Percentiles rank a stretch among this genome's conserved stretches.
These are phyloP conservation scores for Penaeus vannamei DNA, from an alignment of 1,140 invertebrate species.

Conservation along the genomic window DNA sequence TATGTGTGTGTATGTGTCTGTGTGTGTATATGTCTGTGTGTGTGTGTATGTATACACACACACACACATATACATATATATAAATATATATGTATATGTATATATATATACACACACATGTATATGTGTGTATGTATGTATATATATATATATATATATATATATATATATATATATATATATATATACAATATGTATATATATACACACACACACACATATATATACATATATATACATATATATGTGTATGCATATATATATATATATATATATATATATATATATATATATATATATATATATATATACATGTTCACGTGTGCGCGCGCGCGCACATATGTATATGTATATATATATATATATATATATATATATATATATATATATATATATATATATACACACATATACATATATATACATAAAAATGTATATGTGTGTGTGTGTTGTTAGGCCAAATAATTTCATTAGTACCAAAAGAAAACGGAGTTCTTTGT, in stretches of 20 bases:
- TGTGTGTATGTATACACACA: too few species aligned
- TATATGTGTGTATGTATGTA: neutral
- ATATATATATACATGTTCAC: neutral
- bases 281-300: conserved; percentile 24
- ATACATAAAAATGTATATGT: too few species aligned
- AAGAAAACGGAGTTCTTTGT: too few species aligned
- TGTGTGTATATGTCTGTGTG: too few species aligned
- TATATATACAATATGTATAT: too few species aligned
- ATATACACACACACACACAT: conserved; percentile 11
- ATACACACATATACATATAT: neutral
- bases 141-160: neutral
- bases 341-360: neutral
- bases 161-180: conserved; percentile 1
- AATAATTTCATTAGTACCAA: too few species aligned
- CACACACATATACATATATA: neutral
- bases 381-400: neutral
- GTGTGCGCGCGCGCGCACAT: neutral
- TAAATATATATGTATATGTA: neutral
- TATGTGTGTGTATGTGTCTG: too few species aligned
- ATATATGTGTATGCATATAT: neutral
- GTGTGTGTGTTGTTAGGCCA: too few species aligned
- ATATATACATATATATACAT: conserved; percentile 2
- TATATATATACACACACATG: neutral
- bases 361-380: neutral
- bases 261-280: conserved; percentile 33